These are phyloP conservation scores for Dendrocopos noguchii DNA, from an alignment of 2,113 vertebrate genomes.

Conservation along the genomic window DNA sequence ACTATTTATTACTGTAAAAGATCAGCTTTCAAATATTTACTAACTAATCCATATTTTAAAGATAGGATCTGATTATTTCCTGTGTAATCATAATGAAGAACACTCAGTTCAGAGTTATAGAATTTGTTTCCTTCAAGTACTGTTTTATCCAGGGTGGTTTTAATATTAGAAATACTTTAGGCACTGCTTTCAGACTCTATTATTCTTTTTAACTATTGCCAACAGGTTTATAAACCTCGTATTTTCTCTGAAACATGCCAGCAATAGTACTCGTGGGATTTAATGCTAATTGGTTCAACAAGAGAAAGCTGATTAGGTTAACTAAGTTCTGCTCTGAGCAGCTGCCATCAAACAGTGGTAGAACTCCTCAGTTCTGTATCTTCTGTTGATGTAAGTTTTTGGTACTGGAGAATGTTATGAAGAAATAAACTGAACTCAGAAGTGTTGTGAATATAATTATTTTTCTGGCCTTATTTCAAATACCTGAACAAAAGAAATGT, in stretches of 20 bases:
- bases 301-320: constrained; percentile 15
- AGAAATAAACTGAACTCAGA: background rate
- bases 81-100: too few relatives aligned
- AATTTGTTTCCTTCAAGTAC: background rate
- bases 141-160: background rate
- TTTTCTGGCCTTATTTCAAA: constrained; percentile 11
- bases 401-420: background rate
- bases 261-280: background rate
- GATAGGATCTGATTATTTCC: background rate
- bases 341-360: background rate
- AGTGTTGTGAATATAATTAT: background rate
- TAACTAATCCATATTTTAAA: background rate
- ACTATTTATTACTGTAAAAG: background rate
- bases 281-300: constrained; percentile 28
- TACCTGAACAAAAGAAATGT: background rate
- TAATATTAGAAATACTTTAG: background rate
- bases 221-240: background rate
- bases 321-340: constrained; percentile 16
- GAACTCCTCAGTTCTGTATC: background rate
- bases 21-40: background rate
- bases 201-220: background rate
- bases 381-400: constrained; percentile 21
- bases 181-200: background rate
- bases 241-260: constrained; percentile 10
- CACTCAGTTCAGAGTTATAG: background rate